Evolutionary conservation across 2,113 vertebrate genomes (phyloP), one percentile per base, ranked within the genome.

Genomic region (Oriolus oriolus): DNA sequence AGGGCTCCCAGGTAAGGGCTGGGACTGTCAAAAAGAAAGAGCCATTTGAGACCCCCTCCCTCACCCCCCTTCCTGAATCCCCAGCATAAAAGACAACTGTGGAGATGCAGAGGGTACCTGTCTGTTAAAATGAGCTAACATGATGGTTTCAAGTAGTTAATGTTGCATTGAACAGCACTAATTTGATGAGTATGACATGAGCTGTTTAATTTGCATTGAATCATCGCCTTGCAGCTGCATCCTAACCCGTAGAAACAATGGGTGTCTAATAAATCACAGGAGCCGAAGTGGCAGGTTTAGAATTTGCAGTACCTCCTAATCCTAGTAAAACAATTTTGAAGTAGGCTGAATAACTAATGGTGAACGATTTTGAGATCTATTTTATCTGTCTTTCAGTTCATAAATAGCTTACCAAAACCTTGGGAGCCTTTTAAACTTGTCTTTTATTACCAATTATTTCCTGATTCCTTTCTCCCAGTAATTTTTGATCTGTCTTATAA

Each of bases 391-490:
- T 69, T 73, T 84, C 61, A 39, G 15, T 66, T 95, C 52, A 73
- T 60, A 52, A 84, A 59, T 53, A 86, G 56, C n/a, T 14, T 59
- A 33, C 10, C 18, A 65, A 93, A 95, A 88, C 8, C 20, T 59
- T 64, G 11, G 37, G 10, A 85, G 21, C 16, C 42, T 85, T 90
- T 84, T 75, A 1, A 74, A 37, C 35, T 73, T 60, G 35, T 52
- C 21, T 84, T 79, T 88, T 73, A 88, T 59, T 90, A 15, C 27
- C 66, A 83, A 31, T 75, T 93, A 73, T 76, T 92, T 90, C 28
- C 50, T 52, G 73, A 77, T 77, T 66, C 16, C 10, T 75, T 83
- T 69, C 33, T 61, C 15, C 49, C 28, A 59, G 39, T 63, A 78
- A 66, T 89, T 91, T 68, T 80, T 92, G 8, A 14, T 54, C 24